A percentile compares a stretch with the other conserved stretches of the same genome.
These are phyloP conservation scores for Hydropsyche betteni DNA, from an alignment of 2,888 invertebrate species.

Conservation along the genomic window DNA sequence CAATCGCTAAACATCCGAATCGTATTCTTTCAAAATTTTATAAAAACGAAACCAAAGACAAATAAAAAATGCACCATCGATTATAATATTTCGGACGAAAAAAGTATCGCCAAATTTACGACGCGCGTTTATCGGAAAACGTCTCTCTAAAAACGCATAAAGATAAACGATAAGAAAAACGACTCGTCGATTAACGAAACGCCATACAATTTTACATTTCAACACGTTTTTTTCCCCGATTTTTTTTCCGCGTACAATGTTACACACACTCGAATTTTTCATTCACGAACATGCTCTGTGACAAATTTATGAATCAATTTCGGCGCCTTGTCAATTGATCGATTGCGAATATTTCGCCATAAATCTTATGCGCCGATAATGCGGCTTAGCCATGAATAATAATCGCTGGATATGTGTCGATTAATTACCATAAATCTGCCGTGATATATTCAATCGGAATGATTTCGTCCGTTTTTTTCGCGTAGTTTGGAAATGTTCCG, in stretches of 20 bases:
- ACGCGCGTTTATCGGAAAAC: too few relatives aligned
- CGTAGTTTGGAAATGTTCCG: background rate
- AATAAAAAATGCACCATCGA: too few relatives aligned
- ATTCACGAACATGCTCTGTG: slow-evolving; percentile 5
- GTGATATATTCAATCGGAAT: slow-evolving; percentile 4
- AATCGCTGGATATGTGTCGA: background rate
- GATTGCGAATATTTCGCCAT: background rate
- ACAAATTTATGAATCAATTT: slow-evolving; percentile 30
- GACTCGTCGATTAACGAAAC: too few relatives aligned
- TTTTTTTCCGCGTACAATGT: background rate
- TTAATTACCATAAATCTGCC: slow-evolving; percentile 16
- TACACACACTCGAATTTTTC: background rate
- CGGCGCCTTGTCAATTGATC: slow-evolving; percentile 16
- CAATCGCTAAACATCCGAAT: background rate
- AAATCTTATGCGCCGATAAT: background rate
- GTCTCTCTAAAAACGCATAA: too few relatives aligned
- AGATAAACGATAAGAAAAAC: too few relatives aligned
- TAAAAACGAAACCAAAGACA: too few relatives aligned
- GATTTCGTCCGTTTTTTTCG: background rate
- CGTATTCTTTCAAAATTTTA: too few relatives aligned
- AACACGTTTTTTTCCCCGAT: background rate
- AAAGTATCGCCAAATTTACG: too few relatives aligned
- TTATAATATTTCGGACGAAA: too few relatives aligned
- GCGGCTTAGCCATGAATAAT: slow-evolving; percentile 15
- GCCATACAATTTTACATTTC: too few relatives aligned